Evolutionary conservation across 2,888 invertebrate genomes (phyloP).

Genomic region (Meloe dianella): DNA sequence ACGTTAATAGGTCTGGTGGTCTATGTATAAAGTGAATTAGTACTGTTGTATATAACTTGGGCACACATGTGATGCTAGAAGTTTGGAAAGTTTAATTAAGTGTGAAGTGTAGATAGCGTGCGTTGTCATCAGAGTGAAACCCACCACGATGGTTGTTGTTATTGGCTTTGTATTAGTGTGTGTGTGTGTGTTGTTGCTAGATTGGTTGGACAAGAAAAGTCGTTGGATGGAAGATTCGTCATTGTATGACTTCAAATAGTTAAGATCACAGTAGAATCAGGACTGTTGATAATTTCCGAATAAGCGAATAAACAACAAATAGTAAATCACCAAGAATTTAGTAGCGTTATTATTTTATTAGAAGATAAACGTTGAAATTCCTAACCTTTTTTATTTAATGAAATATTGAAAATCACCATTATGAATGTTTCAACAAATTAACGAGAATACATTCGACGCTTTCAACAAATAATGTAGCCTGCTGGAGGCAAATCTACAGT

Average conservation of each 20-base stretch:
- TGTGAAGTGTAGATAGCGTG: slow-evolving; percentile 49
- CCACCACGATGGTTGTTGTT: slow-evolving; percentile 18
- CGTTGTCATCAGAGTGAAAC: slow-evolving; percentile 31
- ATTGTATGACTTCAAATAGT: slow-evolving; percentile 30
- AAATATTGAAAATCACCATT: not conserved
- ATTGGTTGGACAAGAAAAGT: slow-evolving; percentile 9
- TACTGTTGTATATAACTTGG: slow-evolving; percentile 35
- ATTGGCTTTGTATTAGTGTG: slow-evolving; percentile 12
- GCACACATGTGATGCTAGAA: slow-evolving; percentile 39
- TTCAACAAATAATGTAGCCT: slow-evolving; percentile 44
- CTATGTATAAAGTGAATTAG: slow-evolving; percentile 31
- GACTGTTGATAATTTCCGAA: slow-evolving; percentile 28
- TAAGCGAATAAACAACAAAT: not conserved
- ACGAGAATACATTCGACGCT: slow-evolving; percentile 38
- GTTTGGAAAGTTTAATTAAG: slow-evolving; percentile 48
- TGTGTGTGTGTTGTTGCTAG: not conserved
- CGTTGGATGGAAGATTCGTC: slow-evolving; percentile 28
- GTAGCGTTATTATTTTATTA: not conserved
- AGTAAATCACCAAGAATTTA: not conserved
- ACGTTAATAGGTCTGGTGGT: slow-evolving; percentile 22
- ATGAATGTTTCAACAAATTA: slow-evolving; percentile 25
- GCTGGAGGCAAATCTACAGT: slow-evolving; percentile 43
- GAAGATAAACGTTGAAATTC: not conserved
- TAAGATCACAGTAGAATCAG: slow-evolving; percentile 18
- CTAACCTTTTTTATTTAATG: not conserved